Evolutionary conservation across 2,113 vertebrate species (phyloP), one percentile per base, ranked within the genome.

Genomic region (Columba janthina): DNA sequence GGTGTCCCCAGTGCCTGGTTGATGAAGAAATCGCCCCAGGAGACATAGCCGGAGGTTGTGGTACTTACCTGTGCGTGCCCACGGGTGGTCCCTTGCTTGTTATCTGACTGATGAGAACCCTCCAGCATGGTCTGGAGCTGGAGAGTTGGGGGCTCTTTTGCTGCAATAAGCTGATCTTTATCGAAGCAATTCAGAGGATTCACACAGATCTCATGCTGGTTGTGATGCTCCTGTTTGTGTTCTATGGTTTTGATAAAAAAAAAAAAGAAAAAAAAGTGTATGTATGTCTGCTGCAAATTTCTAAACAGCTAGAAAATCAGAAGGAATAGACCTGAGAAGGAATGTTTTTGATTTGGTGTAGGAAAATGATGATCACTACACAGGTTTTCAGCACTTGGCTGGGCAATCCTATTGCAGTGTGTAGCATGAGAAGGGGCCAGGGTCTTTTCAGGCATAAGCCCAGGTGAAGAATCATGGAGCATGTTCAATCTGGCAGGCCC

Each of bases 401-500:
- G 83, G 85, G 90, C 88, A 92, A 62, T 86, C 73, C 80, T 81
- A 5, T 57, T 78, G 50, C 85, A 85, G 26, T 72, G 29, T 65
- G 60, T 90, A 46, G 28, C 92, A 89, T 92, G 92, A 89, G 80
- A 92, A 92, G 50, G 62, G 86, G 70, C 81, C 65, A 57, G 73
- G 79, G 90, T 92, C 76, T 89, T 95, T 69, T 72, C 85, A 95
- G 76, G 74, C 90, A 1, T 71, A 75, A 90, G 25, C 90, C 61
- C 94, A 95, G 92, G 94, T 97, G 86, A 93, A 61, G 91, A 92
- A 90, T 92, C 69, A 24, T 69, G 36, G 62, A 87, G 91, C 76
- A 71, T 64, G 57, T 94, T 96, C 90, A 96, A 92, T 96, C 96
- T 96, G 96, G 90, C 2, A 50, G 93, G 96, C 92, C 96, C 94